A percentile compares a stretch with the other conserved stretches of the same genome.
These are phyloP conservation scores for Antheraea yamamai DNA, from an alignment of 2,888 invertebrate genomes.

Conservation along the genomic window DNA sequence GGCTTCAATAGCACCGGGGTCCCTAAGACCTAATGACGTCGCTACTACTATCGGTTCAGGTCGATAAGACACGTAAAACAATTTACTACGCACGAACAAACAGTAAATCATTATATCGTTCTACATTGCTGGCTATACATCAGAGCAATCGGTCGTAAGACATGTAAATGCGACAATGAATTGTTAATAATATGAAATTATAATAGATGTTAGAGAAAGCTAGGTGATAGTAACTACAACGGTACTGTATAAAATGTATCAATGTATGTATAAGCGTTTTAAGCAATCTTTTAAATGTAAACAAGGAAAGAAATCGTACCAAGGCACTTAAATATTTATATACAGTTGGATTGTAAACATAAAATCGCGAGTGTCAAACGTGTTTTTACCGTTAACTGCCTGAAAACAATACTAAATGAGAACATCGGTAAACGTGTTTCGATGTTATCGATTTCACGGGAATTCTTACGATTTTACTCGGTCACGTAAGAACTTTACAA, in stretches of 20 bases:
- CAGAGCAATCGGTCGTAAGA: not conserved
- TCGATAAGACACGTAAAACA: slow-evolving; percentile 65
- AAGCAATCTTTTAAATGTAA: slow-evolving; percentile 2
- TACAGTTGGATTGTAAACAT: slow-evolving; percentile 48
- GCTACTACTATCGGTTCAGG: slow-evolving; percentile 46
- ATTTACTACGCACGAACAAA: slow-evolving; percentile 32
- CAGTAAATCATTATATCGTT: not conserved
- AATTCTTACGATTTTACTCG: slow-evolving; percentile 37
- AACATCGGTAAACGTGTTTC: slow-evolving; percentile 60
- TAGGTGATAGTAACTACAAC: not conserved
- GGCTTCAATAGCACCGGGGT: slow-evolving; percentile 51
- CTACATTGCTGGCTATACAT: not conserved
- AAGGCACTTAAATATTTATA: not conserved
- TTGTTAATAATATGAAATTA: slow-evolving; percentile 2
- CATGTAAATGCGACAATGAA: not conserved
- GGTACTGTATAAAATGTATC: not conserved
- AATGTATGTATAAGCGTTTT: not conserved
- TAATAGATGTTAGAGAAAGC: not conserved
- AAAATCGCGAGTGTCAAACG: slow-evolving; percentile 63
- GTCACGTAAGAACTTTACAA: slow-evolving; percentile 28
- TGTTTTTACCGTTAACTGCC: slow-evolving; percentile 73
- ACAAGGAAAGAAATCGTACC: slow-evolving; percentile 6
- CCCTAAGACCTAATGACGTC: slow-evolving; percentile 58
- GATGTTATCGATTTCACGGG: slow-evolving; percentile 46
- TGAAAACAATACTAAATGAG: slow-evolving; percentile 65